phyloP scores from a whole-genome alignment of 2,888 invertebrate genomes.

The Cecidostiba fungosa region DNA sequence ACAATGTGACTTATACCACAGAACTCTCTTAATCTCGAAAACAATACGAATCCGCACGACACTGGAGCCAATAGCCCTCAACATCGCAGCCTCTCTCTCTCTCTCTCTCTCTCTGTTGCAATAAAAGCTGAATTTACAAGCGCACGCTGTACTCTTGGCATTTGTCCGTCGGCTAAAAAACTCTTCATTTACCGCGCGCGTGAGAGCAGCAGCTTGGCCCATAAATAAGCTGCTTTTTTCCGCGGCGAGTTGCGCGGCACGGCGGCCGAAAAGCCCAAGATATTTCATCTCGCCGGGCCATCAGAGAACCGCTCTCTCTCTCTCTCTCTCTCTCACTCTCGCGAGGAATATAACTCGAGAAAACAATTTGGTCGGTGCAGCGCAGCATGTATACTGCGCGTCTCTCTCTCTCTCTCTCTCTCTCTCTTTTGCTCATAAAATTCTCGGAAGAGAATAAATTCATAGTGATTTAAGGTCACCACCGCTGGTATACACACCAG shows the following conservation, averaged over 20 bases:
- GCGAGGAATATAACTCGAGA: constrained; percentile 13
- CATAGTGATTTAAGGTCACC: constrained; percentile 61
- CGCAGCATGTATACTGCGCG: background rate
- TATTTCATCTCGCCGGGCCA: constrained; percentile 19
- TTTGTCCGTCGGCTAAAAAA: constrained; percentile 3
- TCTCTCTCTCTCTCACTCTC: background rate
- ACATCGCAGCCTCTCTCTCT: background rate
- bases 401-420: constrained; percentile 8
- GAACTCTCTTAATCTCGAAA: too few species aligned
- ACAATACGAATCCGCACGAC: too few species aligned
- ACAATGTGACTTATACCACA: too few species aligned
- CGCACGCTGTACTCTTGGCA: background rate
- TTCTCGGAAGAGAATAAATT: constrained; percentile 61
- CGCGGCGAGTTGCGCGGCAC: background rate
- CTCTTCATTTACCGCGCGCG: constrained; percentile 16
- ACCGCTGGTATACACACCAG: background rate
- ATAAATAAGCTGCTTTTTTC: constrained; percentile 24
- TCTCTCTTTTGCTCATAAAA: constrained; percentile 41
- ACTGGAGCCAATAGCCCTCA: background rate
- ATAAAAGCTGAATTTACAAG: constrained; percentile 23
- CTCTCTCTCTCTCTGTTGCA: background rate
- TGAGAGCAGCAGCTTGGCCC: background rate
- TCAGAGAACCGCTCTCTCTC: constrained; percentile 18
- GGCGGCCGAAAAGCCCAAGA: constrained; percentile 16
- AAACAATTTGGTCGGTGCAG: constrained; percentile 24